Evolutionary conservation across 2,797 vertebrate species (phyloP), one percentile per base, ranked within the genome.

Genomic region (Allobates femoralis): DNA sequence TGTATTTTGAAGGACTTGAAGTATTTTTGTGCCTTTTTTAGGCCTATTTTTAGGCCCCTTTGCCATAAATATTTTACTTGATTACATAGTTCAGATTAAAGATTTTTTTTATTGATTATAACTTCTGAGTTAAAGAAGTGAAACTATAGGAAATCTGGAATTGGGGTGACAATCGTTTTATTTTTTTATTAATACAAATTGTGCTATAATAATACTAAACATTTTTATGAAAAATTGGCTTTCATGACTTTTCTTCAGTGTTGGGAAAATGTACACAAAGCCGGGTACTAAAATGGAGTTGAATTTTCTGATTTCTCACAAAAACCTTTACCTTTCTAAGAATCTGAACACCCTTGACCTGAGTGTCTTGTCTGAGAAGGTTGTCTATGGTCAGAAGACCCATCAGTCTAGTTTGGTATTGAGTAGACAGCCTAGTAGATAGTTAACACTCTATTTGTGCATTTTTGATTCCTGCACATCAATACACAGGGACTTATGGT

Each of bases 1-100:
- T 71, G 94, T 98, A 41, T 99, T 98, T 90, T 99, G 93, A 97
- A 92, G 90, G 86, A 78, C 28, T 90, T 89, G 89, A 32, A 41
- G 23, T 6, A 89, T 90, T 92, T 87, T 89, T 88, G 91, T 1
- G 85, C 86, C 91, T 91, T 87, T 91, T n/a, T 91, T 93, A 91
- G 34, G 37, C 92, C 93, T 94, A 41, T 89, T 92, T 89, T 92
- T 91, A 89, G 71, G 46, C 10, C 18, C 19, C 1, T 32, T 56
- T 30, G 50, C 71, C 60, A 82, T 67, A 30, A 67, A 32, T 50
- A 3, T 69, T 86, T 77, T 64, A 73, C 37, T 77, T 77, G 60
- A 67, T 82, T 67, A 19, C 19, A 28, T 86, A 75, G 15, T 51
- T 76, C 5, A 26, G 28, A 75, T 60, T 66, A 37, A 64, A 81